phyloP scores from a whole-genome alignment of 2,888 invertebrate species.

The Onchidella celtica region DNA sequence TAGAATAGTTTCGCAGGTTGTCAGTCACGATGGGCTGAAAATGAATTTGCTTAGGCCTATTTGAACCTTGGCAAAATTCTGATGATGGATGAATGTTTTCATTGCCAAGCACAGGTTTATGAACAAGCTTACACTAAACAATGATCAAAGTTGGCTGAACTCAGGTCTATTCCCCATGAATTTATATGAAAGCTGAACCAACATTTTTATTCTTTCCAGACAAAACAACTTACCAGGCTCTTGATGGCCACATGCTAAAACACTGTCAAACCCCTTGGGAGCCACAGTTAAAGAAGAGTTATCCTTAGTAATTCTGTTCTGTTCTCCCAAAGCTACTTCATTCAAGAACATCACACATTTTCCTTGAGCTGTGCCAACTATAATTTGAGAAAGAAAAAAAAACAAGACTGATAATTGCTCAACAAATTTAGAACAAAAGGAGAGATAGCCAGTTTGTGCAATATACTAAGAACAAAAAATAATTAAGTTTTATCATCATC shows the following conservation, averaged over 20 bases:
- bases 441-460: background rate
- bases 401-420: background rate
- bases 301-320: constrained; percentile 74
- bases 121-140: too few relatives aligned
- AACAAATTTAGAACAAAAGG: background rate
- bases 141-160: too few relatives aligned
- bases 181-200: too few relatives aligned
- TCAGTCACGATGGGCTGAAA: too few relatives aligned
- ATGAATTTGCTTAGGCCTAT: too few relatives aligned
- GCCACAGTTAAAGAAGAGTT: constrained; percentile 74
- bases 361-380: constrained; percentile 72
- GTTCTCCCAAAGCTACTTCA: constrained; percentile 80
- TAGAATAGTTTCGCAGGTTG: too few relatives aligned
- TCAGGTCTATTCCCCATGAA: too few relatives aligned
- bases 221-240: constrained; percentile 74
- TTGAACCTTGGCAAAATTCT: too few relatives aligned
- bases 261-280: constrained; percentile 78
- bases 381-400: constrained; percentile 50
- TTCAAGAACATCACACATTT: constrained; percentile 81
- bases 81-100: too few relatives aligned
- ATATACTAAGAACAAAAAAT: background rate
- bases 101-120: too few relatives aligned
- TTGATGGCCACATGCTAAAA: constrained; percentile 76
- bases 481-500: background rate
- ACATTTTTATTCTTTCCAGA: background rate